phyloP scores from a whole-genome alignment of 2,888 invertebrate species.

The Gymnoscelis rufifasciata region DNA sequence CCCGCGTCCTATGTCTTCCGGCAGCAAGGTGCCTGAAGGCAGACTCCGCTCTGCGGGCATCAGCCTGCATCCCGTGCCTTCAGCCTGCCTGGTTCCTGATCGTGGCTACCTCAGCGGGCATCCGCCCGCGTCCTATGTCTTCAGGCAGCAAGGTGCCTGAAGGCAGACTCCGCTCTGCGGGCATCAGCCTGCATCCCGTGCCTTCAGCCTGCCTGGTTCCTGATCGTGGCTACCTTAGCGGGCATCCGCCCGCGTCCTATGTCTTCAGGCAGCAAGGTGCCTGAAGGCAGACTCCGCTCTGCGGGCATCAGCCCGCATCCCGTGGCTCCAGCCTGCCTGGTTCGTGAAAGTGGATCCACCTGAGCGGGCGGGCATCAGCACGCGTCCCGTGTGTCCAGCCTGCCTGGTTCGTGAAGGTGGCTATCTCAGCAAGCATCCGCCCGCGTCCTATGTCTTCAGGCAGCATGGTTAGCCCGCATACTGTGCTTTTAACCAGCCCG shows the following conservation, averaged over 20 bases:
- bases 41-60: background rate
- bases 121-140: background rate
- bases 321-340: background rate
- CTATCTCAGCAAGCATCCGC: background rate
- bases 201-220: background rate
- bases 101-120: background rate
- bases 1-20: background rate
- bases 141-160: background rate
- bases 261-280: background rate
- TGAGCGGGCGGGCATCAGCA: background rate
- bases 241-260: background rate
- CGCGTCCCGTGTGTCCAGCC: background rate
- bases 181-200: background rate
- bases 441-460: too few species aligned
- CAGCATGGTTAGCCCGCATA: too few species aligned
- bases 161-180: background rate
- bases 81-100: background rate
- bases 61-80: background rate
- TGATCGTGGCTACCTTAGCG: background rate
- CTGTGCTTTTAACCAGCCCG: too few species aligned
- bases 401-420: background rate
- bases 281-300: background rate
- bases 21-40: background rate
- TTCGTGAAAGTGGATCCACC: background rate
- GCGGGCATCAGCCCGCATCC: background rate